phyloP scores from a whole-genome alignment of 1,140 invertebrate species.

The Sinella curviseta region DNA sequence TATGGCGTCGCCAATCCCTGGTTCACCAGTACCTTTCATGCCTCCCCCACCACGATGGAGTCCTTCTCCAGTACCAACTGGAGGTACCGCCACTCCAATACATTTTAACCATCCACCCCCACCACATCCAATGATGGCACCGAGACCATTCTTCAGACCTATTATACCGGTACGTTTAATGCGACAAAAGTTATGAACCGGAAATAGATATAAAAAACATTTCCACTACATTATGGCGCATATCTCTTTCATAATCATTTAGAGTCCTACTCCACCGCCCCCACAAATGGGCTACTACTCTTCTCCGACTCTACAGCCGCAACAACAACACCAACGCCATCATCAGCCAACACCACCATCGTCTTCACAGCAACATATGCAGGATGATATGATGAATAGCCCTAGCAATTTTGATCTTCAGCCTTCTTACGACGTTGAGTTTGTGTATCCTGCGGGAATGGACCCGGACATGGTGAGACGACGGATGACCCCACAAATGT shows the following conservation, averaged over 20 bases:
- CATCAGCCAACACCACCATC: constrained; percentile 6
- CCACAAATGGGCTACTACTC: constrained; percentile 33
- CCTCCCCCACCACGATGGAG: constrained; percentile 41
- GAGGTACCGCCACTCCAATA: neutral
- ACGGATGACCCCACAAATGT: constrained; percentile 26
- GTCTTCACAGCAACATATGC: neutral
- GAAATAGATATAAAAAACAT: neutral
- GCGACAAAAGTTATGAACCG: neutral
- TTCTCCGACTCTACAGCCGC: constrained; percentile 12
- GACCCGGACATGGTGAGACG: constrained; percentile 20
- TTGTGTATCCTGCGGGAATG: constrained; percentile 47
- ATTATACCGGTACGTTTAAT: constrained; percentile 37
- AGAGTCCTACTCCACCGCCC: neutral
- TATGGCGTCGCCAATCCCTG: constrained; percentile 28
- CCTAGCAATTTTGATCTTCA: constrained; percentile 31
- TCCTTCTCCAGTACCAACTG: constrained; percentile 28
- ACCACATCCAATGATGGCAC: constrained; percentile 32
- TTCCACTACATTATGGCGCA: neutral
- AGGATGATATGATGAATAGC: constrained; percentile 3
- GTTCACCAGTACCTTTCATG: constrained; percentile 34
- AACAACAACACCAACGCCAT: neutral
- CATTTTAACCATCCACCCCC: constrained; percentile 28
- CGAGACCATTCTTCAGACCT: constrained; percentile 42
- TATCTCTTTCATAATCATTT: neutral
- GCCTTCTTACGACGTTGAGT: constrained; percentile 48